phyloP scores from a whole-genome alignment of 2,113 vertebrate genomes.

The Oncorhynchus kisutch region DNA sequence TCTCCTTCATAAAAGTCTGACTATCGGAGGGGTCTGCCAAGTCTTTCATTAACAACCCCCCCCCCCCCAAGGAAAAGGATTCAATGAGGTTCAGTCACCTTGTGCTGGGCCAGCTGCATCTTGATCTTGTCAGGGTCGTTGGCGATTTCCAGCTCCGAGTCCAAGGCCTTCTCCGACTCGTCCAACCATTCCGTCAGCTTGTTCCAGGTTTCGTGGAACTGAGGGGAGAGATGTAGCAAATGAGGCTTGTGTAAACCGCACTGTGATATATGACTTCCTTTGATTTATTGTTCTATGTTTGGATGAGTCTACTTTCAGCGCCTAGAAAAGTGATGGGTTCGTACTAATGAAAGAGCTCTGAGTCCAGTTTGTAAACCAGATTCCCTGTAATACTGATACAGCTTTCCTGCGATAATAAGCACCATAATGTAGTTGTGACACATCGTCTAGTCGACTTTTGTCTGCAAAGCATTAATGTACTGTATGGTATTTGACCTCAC shows the following conservation, averaged over 20 bases:
- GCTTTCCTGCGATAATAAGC: slow-evolving; percentile 43
- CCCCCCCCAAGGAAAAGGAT: slow-evolving; percentile 5
- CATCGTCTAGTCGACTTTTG: background rate
- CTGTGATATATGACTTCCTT: slow-evolving; percentile 31
- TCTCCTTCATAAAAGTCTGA: background rate
- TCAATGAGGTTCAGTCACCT: slow-evolving; percentile 72
- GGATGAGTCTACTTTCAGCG: slow-evolving; percentile 23
- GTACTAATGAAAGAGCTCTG: slow-evolving; percentile 34
- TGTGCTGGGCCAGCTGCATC: slow-evolving; percentile 88
- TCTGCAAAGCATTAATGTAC: background rate
- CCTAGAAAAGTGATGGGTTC: slow-evolving; percentile 3
- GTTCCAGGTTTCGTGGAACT: slow-evolving; percentile 96
- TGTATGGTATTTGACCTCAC: too few species aligned
- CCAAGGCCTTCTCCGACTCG: slow-evolving; percentile 89
- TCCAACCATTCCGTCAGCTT: slow-evolving; percentile 97
- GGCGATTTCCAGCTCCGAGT: slow-evolving; percentile 95
- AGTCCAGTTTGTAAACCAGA: slow-evolving; percentile 19
- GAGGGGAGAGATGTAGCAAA: slow-evolving; percentile 34
- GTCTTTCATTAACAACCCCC: background rate
- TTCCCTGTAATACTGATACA: slow-evolving; percentile 23
- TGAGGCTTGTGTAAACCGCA: slow-evolving; percentile 10
- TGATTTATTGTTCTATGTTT: slow-evolving; percentile 44
- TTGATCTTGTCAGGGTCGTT: slow-evolving; percentile 98
- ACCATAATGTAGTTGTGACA: slow-evolving; percentile 22
- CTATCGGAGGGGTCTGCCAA: background rate